Percentiles rank a stretch among this genome's conserved stretches.
phyloP scores from a whole-genome alignment of 2,888 invertebrate genomes.

The Tetragonisca angustula region DNA sequence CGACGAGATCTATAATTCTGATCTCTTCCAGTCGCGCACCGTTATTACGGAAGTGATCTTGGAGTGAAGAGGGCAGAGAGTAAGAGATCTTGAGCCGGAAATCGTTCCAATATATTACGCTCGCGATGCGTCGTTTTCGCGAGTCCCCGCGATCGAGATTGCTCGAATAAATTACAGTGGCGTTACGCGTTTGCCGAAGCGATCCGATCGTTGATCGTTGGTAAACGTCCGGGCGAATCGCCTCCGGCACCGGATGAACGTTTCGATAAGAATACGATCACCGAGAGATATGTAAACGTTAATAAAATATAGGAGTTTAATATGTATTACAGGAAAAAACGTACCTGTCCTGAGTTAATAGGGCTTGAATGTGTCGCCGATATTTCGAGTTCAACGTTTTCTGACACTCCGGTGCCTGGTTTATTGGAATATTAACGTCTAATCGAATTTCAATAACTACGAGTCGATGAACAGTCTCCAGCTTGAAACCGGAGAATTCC shows the following conservation, averaged over 20 bases:
- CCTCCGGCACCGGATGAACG: constrained; percentile 38
- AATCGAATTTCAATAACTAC: no score
- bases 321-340: not conserved
- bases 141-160: constrained; percentile 25
- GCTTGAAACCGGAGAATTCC: not conserved
- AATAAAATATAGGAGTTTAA: constrained; percentile 28
- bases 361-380: not conserved
- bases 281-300: constrained; percentile 29
- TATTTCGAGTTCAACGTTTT: not conserved
- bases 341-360: not conserved
- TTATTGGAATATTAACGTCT: not conserved
- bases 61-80: not conserved
- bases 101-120: constrained; percentile 48
- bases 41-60: constrained; percentile 26
- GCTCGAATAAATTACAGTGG: constrained; percentile 41
- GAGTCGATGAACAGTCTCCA: not conserved
- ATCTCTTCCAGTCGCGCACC: constrained; percentile 35
- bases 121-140: constrained; percentile 48
- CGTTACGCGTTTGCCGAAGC: constrained; percentile 34
- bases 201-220: constrained; percentile 17
- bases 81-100: constrained; percentile 33
- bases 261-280: constrained; percentile 41
- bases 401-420: not conserved
- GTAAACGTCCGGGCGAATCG: constrained; percentile 2
- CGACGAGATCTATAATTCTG: constrained; percentile 34